phyloP scores from a whole-genome alignment of 2,113 vertebrate species.

The Osmerus eperlanus region DNA sequence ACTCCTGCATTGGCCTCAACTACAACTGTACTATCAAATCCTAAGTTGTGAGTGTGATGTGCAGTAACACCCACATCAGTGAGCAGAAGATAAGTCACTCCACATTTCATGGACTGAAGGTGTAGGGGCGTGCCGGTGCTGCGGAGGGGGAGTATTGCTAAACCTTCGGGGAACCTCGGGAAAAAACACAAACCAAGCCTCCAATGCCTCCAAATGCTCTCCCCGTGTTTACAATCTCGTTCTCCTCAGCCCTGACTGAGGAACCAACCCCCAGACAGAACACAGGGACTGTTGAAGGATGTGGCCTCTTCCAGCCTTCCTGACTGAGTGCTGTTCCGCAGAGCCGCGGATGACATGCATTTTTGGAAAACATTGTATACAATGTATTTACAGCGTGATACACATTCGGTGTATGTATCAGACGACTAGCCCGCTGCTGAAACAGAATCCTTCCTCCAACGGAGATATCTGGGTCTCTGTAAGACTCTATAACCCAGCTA shows the following conservation, averaged over 20 bases:
- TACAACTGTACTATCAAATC: constrained; percentile 58
- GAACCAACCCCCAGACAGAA: constrained; percentile 36
- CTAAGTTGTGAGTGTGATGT: constrained; percentile 51
- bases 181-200: constrained; percentile 43
- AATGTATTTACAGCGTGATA: constrained; percentile 20
- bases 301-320: constrained; percentile 37
- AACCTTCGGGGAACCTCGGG: constrained; percentile 43
- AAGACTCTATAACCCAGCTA: constrained; percentile 62
- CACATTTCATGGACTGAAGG: constrained; percentile 45
- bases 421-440: constrained; percentile 41
- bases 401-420: constrained; percentile 33
- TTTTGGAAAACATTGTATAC: constrained; percentile 19
- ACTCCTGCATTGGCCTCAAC: constrained; percentile 33
- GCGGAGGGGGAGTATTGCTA: constrained; percentile 18
- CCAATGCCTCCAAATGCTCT: constrained; percentile 24
- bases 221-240: constrained; percentile 43
- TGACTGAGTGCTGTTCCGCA: not conserved
- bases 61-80: constrained; percentile 54
- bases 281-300: constrained; percentile 29
- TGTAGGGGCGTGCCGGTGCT: not conserved
- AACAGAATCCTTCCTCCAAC: constrained; percentile 55
- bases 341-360: constrained; percentile 10
- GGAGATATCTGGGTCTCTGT: constrained; percentile 52
- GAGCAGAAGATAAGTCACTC: constrained; percentile 54
- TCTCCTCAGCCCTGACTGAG: constrained; percentile 34